Evolutionary conservation across 2,888 invertebrate species (phyloP).

Genomic region (Raillietiella orientalis): DNA sequence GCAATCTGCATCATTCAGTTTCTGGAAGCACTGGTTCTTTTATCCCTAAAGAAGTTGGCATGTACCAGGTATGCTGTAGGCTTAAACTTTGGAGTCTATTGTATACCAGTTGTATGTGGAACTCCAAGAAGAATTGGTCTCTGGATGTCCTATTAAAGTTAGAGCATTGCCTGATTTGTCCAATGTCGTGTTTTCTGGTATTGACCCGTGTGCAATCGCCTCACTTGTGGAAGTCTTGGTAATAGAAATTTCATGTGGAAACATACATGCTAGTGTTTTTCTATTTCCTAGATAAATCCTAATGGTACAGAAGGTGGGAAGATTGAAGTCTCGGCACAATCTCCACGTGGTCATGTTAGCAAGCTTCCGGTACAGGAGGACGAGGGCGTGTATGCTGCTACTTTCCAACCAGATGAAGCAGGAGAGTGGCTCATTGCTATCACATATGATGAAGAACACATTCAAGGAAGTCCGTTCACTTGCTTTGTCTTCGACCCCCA

Average conservation of each 20-base stretch:
- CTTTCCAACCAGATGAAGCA: conserved; percentile 85
- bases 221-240: conserved; percentile 80
- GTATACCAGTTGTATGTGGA: conserved; percentile 19
- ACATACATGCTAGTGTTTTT: neutral
- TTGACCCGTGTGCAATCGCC: conserved; percentile 80
- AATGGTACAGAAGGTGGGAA: conserved; percentile 27
- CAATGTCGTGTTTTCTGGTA: conserved; percentile 31
- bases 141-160: conserved; percentile 33
- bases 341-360: conserved; percentile 53
- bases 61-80: conserved; percentile 32
- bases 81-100: conserved; percentile 2
- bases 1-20: conserved; percentile 24
- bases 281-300: conserved; percentile 10
- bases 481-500: conserved; percentile 85
- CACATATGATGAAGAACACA: conserved; percentile 77
- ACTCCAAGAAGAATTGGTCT: conserved; percentile 22
- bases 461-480: conserved; percentile 80
- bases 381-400: conserved; percentile 61
- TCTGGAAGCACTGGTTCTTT: conserved; percentile 46
- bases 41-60: conserved; percentile 60
- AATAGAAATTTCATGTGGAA: too few species aligned
- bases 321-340: conserved; percentile 66
- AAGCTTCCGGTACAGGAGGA: conserved; percentile 27
- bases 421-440: conserved; percentile 93
- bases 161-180: conserved; percentile 55